These are phyloP conservation scores for Rhagonycha lutea DNA, from an alignment of 2,888 invertebrate genomes.

Conservation along the genomic window DNA sequence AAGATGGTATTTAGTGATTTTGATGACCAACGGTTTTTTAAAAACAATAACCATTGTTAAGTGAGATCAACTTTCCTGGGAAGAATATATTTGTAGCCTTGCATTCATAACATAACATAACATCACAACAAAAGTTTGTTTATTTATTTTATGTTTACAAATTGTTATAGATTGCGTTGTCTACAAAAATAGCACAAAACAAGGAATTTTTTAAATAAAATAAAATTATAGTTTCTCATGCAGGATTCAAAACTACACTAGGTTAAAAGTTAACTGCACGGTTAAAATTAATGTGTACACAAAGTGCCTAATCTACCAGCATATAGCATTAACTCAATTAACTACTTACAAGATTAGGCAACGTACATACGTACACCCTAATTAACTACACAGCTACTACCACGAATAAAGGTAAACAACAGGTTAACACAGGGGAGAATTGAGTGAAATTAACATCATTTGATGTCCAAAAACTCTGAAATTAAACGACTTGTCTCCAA, in stretches of 20 bases:
- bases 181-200: too few relatives aligned
- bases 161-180: too few relatives aligned
- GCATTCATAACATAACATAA: background rate
- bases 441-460: background rate
- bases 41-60: background rate
- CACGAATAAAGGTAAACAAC: background rate
- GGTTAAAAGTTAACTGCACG: background rate
- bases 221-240: too few relatives aligned
- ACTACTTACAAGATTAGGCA: background rate
- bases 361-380: background rate
- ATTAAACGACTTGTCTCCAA: background rate
- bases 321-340: background rate
- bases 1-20: background rate
- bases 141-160: background rate
- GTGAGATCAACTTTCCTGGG: background rate
- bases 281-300: background rate
- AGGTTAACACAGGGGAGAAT: background rate
- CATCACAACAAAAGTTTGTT: background rate
- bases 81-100: background rate
- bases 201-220: too few relatives aligned
- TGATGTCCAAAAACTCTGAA: background rate
- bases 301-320: background rate
- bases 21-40: background rate
- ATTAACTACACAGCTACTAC: background rate
- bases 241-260: too few relatives aligned